A percentile compares a stretch with the other conserved stretches of the same genome.
phyloP scores from a whole-genome alignment of 2,113 vertebrate species.

The Tupaia tana region DNA sequence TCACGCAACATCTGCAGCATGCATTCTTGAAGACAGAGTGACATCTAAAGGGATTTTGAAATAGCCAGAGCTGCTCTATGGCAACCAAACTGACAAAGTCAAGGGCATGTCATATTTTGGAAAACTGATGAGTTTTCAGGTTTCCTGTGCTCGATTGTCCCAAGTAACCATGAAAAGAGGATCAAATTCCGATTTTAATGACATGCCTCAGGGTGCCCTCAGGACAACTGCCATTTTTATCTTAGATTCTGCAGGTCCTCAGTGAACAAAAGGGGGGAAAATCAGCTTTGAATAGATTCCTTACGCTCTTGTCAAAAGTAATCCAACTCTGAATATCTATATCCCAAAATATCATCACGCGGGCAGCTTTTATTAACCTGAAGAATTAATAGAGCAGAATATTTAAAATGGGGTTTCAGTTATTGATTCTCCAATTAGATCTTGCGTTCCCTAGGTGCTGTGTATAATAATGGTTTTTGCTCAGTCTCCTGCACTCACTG shows the following conservation, averaged over 20 bases:
- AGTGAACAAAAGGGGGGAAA: slow-evolving; percentile 86
- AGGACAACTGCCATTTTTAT: slow-evolving; percentile 98
- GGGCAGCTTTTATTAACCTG: slow-evolving; percentile 85
- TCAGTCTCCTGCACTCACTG: slow-evolving; percentile 36
- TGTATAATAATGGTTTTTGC: slow-evolving; percentile 72
- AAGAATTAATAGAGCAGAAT: slow-evolving; percentile 85
- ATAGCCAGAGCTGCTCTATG: slow-evolving; percentile 82
- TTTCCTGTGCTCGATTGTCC: slow-evolving; percentile 96
- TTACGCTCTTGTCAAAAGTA: slow-evolving; percentile 90
- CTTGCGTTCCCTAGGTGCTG: slow-evolving; percentile 77
- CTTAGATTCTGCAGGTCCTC: slow-evolving; percentile 92
- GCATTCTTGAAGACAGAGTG: slow-evolving; percentile 98
- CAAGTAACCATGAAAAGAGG: slow-evolving; percentile 93
- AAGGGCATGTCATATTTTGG: slow-evolving; percentile 93
- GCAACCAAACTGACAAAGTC: slow-evolving; percentile 89
- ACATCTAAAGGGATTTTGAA: slow-evolving; percentile 98
- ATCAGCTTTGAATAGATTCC: slow-evolving; percentile 91
- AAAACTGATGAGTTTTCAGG: slow-evolving; percentile 98
- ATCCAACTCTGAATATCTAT: slow-evolving; percentile 90
- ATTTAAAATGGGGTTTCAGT: slow-evolving; percentile 86
- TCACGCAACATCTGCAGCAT: slow-evolving; percentile 51
- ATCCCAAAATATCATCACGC: slow-evolving; percentile 86
- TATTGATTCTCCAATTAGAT: slow-evolving; percentile 87
- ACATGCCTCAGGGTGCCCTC: slow-evolving; percentile 96
- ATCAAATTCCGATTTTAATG: slow-evolving; percentile 98